Percentiles rank a stretch among this genome's conserved stretches.
phyloP scores from a whole-genome alignment of 2,797 vertebrate genomes.

The Anguilla anguilla region DNA sequence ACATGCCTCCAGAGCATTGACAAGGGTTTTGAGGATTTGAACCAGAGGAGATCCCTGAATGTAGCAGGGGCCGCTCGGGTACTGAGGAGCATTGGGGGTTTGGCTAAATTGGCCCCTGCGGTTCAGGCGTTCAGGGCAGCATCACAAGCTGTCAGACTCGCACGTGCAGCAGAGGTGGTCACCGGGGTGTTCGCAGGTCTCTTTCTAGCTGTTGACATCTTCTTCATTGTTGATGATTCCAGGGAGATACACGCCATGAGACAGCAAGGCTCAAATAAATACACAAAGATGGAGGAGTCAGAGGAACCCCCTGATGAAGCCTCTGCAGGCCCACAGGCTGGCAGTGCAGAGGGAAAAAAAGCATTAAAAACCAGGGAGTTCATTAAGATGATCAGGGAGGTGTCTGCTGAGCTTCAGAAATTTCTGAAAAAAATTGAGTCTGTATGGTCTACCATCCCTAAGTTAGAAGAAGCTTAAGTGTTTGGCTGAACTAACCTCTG shows the following conservation, averaged over 20 bases:
- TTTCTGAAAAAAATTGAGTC: no score
- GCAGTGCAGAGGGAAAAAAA: no score
- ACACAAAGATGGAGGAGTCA: no score
- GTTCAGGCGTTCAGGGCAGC: constrained; percentile 30
- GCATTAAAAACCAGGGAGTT: no score
- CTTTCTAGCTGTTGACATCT: constrained; percentile 39
- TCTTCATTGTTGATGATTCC: constrained; percentile 53
- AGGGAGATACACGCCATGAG: constrained; percentile 44
- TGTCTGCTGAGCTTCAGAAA: no score
- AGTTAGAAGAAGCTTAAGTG: no score
- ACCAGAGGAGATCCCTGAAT: neutral
- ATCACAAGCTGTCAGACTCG: constrained; percentile 35
- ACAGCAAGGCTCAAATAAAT: neutral
- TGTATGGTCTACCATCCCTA: no score
- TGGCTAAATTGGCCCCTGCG: constrained; percentile 37
- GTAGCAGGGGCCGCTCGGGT: neutral
- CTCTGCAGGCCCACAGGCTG: no score
- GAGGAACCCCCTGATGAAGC: no score
- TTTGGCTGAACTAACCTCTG: no score
- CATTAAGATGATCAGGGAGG: no score
- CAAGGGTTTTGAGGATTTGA: constrained; percentile 14
- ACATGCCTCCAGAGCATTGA: constrained; percentile 26
- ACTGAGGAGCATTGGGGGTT: neutral
- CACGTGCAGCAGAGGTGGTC: constrained; percentile 22
- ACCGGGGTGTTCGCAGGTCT: neutral